Evolutionary conservation across 2,113 vertebrate species (phyloP).

Genomic region (Dicerorhinus sumatrensis): DNA sequence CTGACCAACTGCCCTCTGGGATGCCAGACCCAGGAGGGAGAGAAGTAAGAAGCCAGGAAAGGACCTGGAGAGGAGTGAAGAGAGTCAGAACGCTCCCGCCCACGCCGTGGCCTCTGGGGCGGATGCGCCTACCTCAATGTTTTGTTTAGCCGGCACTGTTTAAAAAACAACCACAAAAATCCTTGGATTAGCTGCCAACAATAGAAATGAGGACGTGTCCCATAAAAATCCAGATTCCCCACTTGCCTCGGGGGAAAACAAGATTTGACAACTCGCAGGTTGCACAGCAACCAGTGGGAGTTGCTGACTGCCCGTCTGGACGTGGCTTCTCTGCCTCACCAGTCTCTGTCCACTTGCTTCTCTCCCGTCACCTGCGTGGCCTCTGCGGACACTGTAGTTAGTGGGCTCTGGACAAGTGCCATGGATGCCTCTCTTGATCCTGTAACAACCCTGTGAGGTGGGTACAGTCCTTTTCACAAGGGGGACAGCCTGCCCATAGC

Average conservation of each 20-base stretch:
- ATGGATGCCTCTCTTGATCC: background rate
- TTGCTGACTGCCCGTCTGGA: background rate
- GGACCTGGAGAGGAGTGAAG: too few species aligned
- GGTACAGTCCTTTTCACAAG: background rate
- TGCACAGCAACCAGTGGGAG: background rate
- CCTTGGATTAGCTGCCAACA: background rate
- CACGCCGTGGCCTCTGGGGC: background rate
- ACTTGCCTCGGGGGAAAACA: background rate
- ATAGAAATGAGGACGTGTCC: background rate
- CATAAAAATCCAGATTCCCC: background rate
- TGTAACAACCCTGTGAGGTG: background rate
- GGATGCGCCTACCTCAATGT: background rate
- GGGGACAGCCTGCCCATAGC: background rate
- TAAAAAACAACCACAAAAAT: background rate
- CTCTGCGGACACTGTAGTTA: background rate
- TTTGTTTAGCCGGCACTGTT: background rate
- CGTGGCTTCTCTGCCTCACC: rapidly evolving
- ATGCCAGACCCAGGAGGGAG: background rate
- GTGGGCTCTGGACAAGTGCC: background rate
- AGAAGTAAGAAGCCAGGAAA: background rate
- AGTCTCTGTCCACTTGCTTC: background rate
- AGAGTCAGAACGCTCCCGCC: rapidly evolving
- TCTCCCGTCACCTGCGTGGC: rapidly evolving
- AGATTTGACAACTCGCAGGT: background rate
- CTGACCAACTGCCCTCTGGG: background rate